phyloP scores from a whole-genome alignment of 2,888 invertebrate species.

The Amitus sp. region DNA sequence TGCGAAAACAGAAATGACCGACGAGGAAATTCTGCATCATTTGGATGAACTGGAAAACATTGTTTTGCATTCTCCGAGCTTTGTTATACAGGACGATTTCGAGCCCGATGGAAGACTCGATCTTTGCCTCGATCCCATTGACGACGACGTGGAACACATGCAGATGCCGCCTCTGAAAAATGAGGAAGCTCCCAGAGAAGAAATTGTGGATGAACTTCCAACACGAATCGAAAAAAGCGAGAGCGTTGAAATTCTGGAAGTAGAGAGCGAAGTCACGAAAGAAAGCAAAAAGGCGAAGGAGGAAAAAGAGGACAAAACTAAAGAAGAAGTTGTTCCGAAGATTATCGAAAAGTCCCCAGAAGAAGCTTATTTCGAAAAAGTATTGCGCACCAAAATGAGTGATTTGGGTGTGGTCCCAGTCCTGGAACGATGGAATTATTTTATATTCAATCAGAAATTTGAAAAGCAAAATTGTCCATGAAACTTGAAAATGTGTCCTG shows the following conservation, averaged over 20 bases:
- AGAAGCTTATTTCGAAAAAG: conserved; percentile 32
- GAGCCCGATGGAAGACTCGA: conserved; percentile 27
- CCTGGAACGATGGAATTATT: no score
- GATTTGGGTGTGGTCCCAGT: no score
- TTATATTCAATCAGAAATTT: no score
- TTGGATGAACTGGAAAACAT: conserved; percentile 57
- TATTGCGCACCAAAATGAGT: conserved; percentile 43
- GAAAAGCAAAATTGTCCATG: no score
- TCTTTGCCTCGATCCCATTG: conserved; percentile 15
- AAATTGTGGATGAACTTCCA: no score
- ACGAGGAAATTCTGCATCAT: conserved; percentile 55
- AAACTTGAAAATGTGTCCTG: conserved; percentile 48
- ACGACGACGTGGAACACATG: conserved; percentile 17
- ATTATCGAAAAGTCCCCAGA: conserved; percentile 30
- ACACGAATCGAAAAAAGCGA: no score
- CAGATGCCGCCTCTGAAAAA: conserved; percentile 12
- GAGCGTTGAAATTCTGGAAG: conserved; percentile 5
- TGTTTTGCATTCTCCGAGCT: conserved; percentile 45
- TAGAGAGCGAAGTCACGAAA: conserved; percentile 7
- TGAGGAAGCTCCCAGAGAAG: no score
- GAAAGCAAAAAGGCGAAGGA: conserved; percentile 2
- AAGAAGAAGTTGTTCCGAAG: conserved; percentile 17
- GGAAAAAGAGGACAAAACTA: conserved; percentile 28
- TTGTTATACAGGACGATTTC: conserved; percentile 44
- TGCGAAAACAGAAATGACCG: conserved; percentile 45